Evolutionary conservation across 1,140 invertebrate species (phyloP).

Genomic region (Trichonephila inaurata): DNA sequence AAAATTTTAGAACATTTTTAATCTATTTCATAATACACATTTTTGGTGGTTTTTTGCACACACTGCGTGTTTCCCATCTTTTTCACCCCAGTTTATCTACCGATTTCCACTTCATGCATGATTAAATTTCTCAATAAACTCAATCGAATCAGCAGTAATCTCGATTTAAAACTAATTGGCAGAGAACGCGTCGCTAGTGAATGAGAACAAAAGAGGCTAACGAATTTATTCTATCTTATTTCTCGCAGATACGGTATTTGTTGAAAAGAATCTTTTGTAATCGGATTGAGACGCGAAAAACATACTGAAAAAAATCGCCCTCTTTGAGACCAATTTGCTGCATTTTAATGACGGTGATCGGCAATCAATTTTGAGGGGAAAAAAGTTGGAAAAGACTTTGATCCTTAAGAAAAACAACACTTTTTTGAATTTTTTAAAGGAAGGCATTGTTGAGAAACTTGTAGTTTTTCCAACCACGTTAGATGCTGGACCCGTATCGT

Average conservation of each 20-base stretch:
- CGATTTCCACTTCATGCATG: constrained; percentile 51
- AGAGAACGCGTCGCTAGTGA: constrained; percentile 33
- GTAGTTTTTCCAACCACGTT: background rate
- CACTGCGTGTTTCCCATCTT: background rate
- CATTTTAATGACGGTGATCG: constrained; percentile 68
- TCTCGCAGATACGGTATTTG: constrained; percentile 28
- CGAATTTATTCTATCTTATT: constrained; percentile 35
- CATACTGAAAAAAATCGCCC: constrained; percentile 25
- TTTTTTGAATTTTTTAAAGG: constrained; percentile 31
- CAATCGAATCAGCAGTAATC: constrained; percentile 61
- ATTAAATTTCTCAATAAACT: constrained; percentile 68
- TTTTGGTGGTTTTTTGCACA: background rate
- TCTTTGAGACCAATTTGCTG: constrained; percentile 65
- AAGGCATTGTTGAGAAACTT: background rate
- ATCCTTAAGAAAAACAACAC: constrained; percentile 58
- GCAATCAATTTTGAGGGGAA: constrained; percentile 46
- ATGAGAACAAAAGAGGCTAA: constrained; percentile 4
- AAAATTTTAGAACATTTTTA: constrained; percentile 24
- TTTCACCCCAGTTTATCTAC: background rate
- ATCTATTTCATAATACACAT: constrained; percentile 36
- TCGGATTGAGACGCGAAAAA: constrained; percentile 61
- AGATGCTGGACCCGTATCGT: background rate
- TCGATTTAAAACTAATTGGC: constrained; percentile 66
- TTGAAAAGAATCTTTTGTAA: constrained; percentile 54
- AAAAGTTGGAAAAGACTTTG: constrained; percentile 45